Conservation (phyloP, 92 coral and sea anemone species). For the Umimayanthus kanabou region DNA sequence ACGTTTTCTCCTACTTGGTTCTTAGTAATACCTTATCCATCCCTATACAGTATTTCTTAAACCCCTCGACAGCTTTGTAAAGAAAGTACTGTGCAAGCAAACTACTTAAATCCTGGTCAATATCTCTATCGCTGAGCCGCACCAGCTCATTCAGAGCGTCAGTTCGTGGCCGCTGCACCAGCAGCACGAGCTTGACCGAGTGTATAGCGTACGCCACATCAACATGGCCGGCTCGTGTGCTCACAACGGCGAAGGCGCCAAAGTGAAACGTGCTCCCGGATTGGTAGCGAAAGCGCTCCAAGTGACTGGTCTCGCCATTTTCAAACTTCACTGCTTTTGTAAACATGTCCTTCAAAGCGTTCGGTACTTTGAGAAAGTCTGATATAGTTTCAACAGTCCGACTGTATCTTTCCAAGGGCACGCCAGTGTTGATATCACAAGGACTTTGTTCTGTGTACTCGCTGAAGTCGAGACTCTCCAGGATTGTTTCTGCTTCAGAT, state of each 20-base stretch:
- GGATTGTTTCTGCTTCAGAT: slow-evolving; percentile 15
- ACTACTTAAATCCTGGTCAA: slow-evolving; percentile 7
- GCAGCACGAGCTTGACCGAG: slow-evolving; percentile 5
- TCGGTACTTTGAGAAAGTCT: slow-evolving; percentile 3
- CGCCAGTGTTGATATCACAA: slow-evolving; percentile 13
- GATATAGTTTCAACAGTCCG: background rate
- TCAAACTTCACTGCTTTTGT: background rate
- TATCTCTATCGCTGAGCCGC: background rate
- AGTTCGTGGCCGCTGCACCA: background rate
- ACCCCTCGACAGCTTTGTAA: slow-evolving; percentile 20
- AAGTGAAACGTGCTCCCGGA: background rate
- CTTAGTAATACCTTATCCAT: slow-evolving; percentile 25
- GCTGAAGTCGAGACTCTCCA: slow-evolving; percentile 18
- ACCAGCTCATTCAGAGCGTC: background rate
- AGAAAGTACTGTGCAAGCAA: slow-evolving; percentile 7
- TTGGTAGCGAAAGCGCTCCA: slow-evolving; percentile 1
- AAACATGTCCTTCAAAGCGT: slow-evolving; percentile 1
- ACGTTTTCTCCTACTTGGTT: background rate
- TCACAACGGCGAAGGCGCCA: slow-evolving; percentile 6
- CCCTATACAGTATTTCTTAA: slow-evolving; percentile 15
- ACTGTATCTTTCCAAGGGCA: slow-evolving; percentile 13
- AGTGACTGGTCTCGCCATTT: slow-evolving; percentile 6
- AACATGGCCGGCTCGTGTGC: background rate
- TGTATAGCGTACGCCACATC: slow-evolving; percentile 11
- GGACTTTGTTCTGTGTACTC: slow-evolving; percentile 18